Evolutionary conservation across 2,888 invertebrate species (phyloP).

Genomic region (Andrena camellia): DNA sequence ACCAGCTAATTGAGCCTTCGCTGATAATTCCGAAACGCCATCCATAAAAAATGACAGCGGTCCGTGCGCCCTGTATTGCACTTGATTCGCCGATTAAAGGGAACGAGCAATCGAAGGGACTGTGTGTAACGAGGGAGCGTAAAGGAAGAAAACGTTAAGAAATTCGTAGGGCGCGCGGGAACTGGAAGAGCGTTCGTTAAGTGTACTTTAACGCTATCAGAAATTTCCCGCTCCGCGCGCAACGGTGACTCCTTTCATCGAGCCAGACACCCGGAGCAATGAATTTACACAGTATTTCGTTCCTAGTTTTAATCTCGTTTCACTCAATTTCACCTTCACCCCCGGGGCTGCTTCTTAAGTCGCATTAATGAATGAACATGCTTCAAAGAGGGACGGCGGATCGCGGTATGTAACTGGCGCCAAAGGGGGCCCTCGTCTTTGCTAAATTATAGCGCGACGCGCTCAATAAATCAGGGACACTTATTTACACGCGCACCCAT

Average conservation of each 20-base stretch:
- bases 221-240: slow-evolving; percentile 49
- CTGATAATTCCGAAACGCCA: neutral
- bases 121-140: neutral
- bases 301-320: slow-evolving; percentile 70
- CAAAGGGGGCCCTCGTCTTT: slow-evolving; percentile 7
- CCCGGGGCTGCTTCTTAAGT: slow-evolving; percentile 59
- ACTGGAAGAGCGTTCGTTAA: slow-evolving; percentile 63
- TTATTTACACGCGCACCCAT: slow-evolving; percentile 16
- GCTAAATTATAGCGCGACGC: slow-evolving; percentile 21
- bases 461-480: slow-evolving; percentile 29
- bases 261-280: slow-evolving; percentile 57
- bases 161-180: slow-evolving; percentile 12
- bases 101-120: slow-evolving; percentile 49
- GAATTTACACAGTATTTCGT: slow-evolving; percentile 70
- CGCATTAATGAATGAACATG: slow-evolving; percentile 65
- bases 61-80: no score
- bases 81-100: slow-evolving; percentile 19
- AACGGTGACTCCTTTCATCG: slow-evolving; percentile 59
- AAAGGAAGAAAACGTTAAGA: slow-evolving; percentile 10
- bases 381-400: slow-evolving; percentile 46
- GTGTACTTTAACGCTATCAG: slow-evolving; percentile 65
- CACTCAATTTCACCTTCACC: slow-evolving; percentile 63
- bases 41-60: no score
- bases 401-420: slow-evolving; percentile 44
- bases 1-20: neutral